A percentile compares a stretch with the other conserved stretches of the same genome.
Evolutionary conservation across 1,140 invertebrate species (phyloP).

Genomic region (Drosophila santomea): DNA sequence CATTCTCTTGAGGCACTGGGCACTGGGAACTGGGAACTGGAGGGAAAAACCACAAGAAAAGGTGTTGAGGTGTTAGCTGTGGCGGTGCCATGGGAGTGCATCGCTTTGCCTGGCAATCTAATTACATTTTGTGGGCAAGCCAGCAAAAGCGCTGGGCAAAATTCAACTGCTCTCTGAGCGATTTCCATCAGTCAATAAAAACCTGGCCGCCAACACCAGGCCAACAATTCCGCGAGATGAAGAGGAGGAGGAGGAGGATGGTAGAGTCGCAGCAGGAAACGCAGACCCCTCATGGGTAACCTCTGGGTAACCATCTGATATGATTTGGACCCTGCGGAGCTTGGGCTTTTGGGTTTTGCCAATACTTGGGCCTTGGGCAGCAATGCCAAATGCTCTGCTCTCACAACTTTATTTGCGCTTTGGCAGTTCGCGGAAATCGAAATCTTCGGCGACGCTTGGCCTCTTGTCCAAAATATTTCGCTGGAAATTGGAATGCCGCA

Average conservation of each 20-base stretch:
- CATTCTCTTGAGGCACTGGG: conserved; percentile 29
- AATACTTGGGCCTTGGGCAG: too few species aligned
- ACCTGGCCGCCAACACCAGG: conserved; percentile 17
- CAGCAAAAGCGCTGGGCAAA: conserved; percentile 32
- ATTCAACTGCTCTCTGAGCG: conserved; percentile 69
- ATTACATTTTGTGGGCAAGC: conserved; percentile 75
- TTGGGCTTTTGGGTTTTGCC: background rate
- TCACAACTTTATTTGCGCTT: conserved; percentile 77
- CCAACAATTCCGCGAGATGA: background rate
- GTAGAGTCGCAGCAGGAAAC: conserved; percentile 52
- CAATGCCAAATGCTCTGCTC: conserved; percentile 9
- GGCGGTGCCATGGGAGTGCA: conserved; percentile 38
- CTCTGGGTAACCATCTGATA: conserved; percentile 55
- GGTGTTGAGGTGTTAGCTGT: background rate
- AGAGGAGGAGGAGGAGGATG: background rate
- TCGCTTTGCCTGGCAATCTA: conserved; percentile 55
- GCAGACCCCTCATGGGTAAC: conserved; percentile 23
- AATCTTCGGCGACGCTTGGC: conserved; percentile 34
- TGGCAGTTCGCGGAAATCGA: conserved; percentile 70
- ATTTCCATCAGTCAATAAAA: conserved; percentile 83
- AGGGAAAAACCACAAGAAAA: conserved; percentile 26
- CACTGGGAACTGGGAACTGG: background rate
- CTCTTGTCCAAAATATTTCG: conserved; percentile 64
- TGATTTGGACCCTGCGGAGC: conserved; percentile 35
- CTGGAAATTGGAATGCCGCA: conserved; percentile 76